These are phyloP conservation scores for Thecophora atra DNA, from an alignment of 2,888 invertebrate genomes.

Conservation along the genomic window DNA sequence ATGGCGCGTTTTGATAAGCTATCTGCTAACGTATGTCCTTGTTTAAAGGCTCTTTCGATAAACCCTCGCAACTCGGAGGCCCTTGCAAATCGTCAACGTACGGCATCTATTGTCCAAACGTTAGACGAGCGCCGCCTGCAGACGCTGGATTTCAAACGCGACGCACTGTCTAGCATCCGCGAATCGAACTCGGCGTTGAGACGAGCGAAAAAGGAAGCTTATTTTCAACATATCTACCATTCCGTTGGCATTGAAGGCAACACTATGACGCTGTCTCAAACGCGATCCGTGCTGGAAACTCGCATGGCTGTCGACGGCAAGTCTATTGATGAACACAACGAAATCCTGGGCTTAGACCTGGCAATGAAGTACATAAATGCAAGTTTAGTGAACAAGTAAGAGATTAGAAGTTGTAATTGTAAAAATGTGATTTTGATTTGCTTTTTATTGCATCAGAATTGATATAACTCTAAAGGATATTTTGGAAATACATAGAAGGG, in stretches of 20 bases:
- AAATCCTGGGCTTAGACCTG: conserved; percentile 92
- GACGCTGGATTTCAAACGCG: conserved; percentile 83
- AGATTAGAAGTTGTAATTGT: background rate
- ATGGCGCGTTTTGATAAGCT: too few species aligned
- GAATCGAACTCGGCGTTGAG: conserved; percentile 81
- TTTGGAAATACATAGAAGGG: conserved; percentile 89
- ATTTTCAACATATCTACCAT: conserved; percentile 95
- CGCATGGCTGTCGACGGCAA: conserved; percentile 87
- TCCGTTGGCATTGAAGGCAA: conserved; percentile 98
- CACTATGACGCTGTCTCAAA: conserved; percentile 92
- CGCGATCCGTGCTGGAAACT: conserved; percentile 91
- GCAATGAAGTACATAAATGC: conserved; percentile 93
- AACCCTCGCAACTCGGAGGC: conserved; percentile 86
- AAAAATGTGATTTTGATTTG: background rate
- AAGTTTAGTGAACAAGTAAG: conserved; percentile 76
- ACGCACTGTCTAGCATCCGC: conserved; percentile 82
- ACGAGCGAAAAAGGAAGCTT: conserved; percentile 92
- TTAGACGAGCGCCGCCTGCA: conserved; percentile 74
- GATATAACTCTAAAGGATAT: conserved; percentile 88
- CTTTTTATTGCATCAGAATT: conserved; percentile 67
- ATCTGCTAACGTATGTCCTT: background rate
- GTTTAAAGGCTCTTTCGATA: conserved; percentile 75
- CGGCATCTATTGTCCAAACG: conserved; percentile 88
- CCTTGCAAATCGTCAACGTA: conserved; percentile 81
- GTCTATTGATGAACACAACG: conserved; percentile 96